phyloP scores from a whole-genome alignment of 2,797 vertebrate species.

The Pseudocheirus occidentalis region DNA sequence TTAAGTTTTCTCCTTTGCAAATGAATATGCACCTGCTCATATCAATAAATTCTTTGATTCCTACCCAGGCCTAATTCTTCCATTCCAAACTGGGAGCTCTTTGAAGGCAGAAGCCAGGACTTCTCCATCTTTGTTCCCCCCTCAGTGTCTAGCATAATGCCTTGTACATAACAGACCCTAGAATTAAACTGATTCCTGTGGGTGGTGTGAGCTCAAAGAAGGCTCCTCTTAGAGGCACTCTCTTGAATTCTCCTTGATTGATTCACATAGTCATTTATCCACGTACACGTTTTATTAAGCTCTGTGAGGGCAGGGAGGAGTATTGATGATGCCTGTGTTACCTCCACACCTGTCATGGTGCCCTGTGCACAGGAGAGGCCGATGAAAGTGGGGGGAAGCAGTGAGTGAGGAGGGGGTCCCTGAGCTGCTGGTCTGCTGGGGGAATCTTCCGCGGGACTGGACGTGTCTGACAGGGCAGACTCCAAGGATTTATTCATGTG shows the following conservation, averaged over 20 bases:
- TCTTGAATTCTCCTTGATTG: background rate
- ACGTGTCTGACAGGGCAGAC: rapidly evolving
- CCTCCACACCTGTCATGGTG: background rate
- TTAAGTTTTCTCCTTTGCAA: background rate
- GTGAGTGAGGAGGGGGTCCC: background rate
- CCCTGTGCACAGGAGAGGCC: background rate
- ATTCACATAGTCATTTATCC: background rate
- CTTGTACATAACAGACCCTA: background rate
- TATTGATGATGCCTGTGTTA: background rate
- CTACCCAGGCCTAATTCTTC: background rate
- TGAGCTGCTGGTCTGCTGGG: background rate
- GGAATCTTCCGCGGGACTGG: background rate
- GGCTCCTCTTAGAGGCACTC: background rate
- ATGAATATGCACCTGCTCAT: background rate
- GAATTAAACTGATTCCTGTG: background rate
- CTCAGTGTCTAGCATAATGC: background rate
- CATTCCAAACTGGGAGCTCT: background rate
- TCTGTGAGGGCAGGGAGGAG: no score
- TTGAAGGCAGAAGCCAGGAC: background rate
- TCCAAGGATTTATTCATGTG: background rate
- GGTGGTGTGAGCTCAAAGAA: background rate
- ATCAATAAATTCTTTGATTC: background rate
- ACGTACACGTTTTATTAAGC: background rate
- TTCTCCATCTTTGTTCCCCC: background rate
- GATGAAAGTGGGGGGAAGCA: background rate